phyloP scores from a whole-genome alignment of 2,797 vertebrate species.

The Trichosurus vulpecula region DNA sequence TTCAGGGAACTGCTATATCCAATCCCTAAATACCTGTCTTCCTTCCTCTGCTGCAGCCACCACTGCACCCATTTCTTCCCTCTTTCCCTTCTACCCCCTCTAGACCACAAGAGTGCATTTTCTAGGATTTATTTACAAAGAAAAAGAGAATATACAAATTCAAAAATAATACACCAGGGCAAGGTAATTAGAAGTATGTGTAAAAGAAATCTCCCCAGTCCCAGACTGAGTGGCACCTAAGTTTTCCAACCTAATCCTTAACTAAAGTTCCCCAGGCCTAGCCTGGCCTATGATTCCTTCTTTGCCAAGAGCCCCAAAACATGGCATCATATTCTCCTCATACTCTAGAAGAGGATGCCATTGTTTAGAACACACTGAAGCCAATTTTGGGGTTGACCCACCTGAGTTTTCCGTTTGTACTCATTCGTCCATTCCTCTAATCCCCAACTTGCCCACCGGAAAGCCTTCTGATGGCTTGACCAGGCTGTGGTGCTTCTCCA shows the following conservation, averaged over 20 bases:
- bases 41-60: constrained; percentile 40
- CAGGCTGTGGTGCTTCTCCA: neutral
- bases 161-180: neutral
- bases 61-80: constrained; percentile 19
- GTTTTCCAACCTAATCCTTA: neutral
- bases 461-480: neutral
- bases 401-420: neutral
- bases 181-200: neutral
- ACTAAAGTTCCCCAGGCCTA: neutral
- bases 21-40: constrained; percentile 37
- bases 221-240: neutral
- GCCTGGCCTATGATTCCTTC: neutral
- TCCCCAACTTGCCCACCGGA: neutral
- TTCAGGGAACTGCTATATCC: neutral
- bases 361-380: neutral
- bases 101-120: neutral
- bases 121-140: neutral
- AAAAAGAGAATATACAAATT: neutral
- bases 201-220: neutral
- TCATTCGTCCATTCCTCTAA: neutral
- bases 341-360: neutral
- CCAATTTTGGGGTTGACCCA: neutral
- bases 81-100: neutral
- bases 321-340: neutral
- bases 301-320: neutral